Evolutionary conservation across 2,113 vertebrate species (phyloP).

Genomic region (Gadus macrocephalus): DNA sequence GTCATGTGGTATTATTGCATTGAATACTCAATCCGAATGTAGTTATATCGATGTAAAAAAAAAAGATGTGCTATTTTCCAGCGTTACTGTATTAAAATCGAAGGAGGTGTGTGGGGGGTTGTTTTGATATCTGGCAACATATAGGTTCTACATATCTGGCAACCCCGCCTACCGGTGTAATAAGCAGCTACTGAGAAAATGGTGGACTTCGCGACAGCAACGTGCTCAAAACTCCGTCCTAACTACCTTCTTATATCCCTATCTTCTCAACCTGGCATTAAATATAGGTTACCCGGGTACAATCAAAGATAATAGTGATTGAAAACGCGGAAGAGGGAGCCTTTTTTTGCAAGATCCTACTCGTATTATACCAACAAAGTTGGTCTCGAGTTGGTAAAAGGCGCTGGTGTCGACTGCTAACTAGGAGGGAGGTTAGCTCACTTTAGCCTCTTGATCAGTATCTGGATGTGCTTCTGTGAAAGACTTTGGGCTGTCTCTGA

Average conservation of each 20-base stretch:
- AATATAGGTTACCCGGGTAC: constrained; percentile 69
- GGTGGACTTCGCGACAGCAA: constrained; percentile 67
- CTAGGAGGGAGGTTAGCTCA: too few relatives aligned
- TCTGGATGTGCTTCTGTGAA: too few relatives aligned
- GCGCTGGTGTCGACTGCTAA: constrained; percentile 3
- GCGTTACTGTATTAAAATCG: too few relatives aligned
- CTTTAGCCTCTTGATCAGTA: too few relatives aligned
- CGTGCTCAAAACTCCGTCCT: constrained; percentile 70
- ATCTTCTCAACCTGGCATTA: constrained; percentile 59
- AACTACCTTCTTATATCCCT: constrained; percentile 63
- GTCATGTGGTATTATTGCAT: too few relatives aligned
- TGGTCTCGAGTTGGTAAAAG: constrained; percentile 13
- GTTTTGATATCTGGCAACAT: too few relatives aligned
- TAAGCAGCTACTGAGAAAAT: constrained; percentile 56
- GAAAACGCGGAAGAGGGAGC: not conserved
- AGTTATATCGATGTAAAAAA: too few relatives aligned
- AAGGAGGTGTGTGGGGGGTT: constrained; percentile 20
- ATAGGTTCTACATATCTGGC: constrained; percentile 32
- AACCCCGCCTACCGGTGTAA: constrained; percentile 46
- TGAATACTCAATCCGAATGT: too few relatives aligned
- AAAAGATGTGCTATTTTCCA: too few relatives aligned
- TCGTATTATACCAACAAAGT: not conserved
- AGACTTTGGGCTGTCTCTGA: too few relatives aligned
- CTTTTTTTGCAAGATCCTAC: not conserved
- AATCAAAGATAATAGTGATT: constrained; percentile 70